These are phyloP conservation scores for Tapirus terrestris DNA, from an alignment of 2,113 vertebrate genomes.

Conservation along the genomic window DNA sequence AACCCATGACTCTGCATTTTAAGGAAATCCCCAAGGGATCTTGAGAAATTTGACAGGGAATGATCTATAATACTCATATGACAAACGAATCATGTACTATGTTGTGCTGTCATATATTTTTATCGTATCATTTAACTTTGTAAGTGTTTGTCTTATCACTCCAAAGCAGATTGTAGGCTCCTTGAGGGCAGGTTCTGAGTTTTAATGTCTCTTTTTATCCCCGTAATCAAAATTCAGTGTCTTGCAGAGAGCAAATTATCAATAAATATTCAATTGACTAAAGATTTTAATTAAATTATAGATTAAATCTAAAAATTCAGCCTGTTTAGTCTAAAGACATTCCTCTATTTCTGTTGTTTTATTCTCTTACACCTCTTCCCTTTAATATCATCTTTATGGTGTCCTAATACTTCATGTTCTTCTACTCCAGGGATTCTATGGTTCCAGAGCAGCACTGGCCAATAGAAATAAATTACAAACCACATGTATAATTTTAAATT, in stretches of 20 bases:
- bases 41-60: neutral
- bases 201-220: constrained; percentile 2
- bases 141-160: neutral
- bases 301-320: neutral
- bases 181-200: neutral
- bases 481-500: neutral
- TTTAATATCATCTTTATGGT: neutral
- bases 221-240: neutral
- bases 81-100: neutral
- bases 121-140: neutral
- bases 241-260: neutral
- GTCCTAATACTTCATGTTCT: neutral
- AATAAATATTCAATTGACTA: neutral
- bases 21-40: neutral
- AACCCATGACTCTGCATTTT: neutral
- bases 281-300: neutral
- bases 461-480: neutral
- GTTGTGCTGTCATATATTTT: neutral
- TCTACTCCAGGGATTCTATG: neutral
- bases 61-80: neutral
- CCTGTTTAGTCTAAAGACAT: neutral
- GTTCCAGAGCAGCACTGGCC: neutral
- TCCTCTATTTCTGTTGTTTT: neutral
- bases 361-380: neutral
- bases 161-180: neutral